These are phyloP conservation scores for Mythimna lalbum DNA, from an alignment of 2,888 invertebrate genomes.

Conservation along the genomic window DNA sequence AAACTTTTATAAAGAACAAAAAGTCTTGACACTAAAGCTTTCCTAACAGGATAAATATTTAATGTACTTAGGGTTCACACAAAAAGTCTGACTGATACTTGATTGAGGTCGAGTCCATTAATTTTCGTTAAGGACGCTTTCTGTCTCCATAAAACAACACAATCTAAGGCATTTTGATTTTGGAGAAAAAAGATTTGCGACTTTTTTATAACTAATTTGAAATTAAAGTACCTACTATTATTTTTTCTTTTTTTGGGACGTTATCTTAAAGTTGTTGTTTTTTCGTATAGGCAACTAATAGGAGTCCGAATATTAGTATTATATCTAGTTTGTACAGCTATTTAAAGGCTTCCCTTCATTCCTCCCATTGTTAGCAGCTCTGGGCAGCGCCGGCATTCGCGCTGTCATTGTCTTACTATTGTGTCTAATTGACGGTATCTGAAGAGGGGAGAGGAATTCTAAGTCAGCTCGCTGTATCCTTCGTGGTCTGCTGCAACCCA, in stretches of 20 bases:
- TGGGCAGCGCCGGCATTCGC: too few relatives aligned
- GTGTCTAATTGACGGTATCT: too few relatives aligned
- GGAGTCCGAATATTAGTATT: not conserved
- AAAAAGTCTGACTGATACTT: conserved; percentile 50
- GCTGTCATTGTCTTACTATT: too few relatives aligned
- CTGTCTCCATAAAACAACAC: conserved; percentile 48
- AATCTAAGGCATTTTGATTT: conserved; percentile 30
- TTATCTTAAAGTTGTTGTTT: not conserved
- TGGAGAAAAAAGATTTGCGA: not conserved
- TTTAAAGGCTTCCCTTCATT: too few relatives aligned
- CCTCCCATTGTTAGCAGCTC: too few relatives aligned
- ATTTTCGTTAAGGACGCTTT: conserved; percentile 56
- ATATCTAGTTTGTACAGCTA: too few relatives aligned
- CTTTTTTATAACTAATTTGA: not conserved
- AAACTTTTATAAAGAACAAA: not conserved
- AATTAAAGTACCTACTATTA: not conserved
- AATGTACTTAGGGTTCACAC: conserved; percentile 35
- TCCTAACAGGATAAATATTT: conserved; percentile 48
- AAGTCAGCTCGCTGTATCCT: too few relatives aligned
- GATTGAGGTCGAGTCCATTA: conserved; percentile 56
- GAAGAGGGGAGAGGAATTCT: too few relatives aligned
- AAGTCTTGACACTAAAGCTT: conserved; percentile 26
- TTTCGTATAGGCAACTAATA: not conserved
- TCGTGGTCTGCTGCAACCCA: too few relatives aligned
- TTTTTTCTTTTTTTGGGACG: not conserved